A percentile compares a stretch with the other conserved stretches of the same genome.
Conservation (phyloP, 2,113 vertebrate species). For the Cairina moschata region DNA sequence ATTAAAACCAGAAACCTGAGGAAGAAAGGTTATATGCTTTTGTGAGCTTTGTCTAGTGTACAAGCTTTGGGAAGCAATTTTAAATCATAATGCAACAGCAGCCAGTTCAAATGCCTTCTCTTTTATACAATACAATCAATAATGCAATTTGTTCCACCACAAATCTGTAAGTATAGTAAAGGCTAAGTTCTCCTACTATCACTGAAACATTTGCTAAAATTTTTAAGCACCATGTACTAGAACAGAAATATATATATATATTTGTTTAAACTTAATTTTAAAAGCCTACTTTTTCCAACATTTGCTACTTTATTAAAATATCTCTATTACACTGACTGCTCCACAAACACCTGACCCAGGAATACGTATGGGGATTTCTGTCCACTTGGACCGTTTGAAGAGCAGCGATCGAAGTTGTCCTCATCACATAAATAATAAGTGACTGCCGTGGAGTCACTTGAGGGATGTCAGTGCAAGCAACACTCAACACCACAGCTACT, state of each 20-base stretch:
- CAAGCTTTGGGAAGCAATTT: constrained; percentile 42
- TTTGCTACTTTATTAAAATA: background rate
- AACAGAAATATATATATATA: background rate
- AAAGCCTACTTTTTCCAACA: background rate
- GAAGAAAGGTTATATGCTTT: constrained; percentile 36
- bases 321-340: background rate
- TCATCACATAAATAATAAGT: constrained; percentile 1
- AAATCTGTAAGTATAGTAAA: constrained; percentile 9
- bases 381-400: background rate
- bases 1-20: constrained; percentile 57
- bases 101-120: constrained; percentile 12
- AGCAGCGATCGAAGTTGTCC: background rate
- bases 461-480: background rate
- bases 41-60: background rate
- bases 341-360: background rate
- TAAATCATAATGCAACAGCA: constrained; percentile 37
- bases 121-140: constrained; percentile 43
- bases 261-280: background rate
- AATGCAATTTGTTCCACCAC: constrained; percentile 17
- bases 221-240: background rate
- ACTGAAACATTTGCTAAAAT: background rate
- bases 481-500: background rate
- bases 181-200: background rate
- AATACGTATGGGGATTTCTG: background rate
- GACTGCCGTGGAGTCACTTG: background rate